Evolutionary conservation across 2,113 vertebrate species (phyloP), one percentile per base, ranked within the genome.

Genomic region (Axis porcinus): DNA sequence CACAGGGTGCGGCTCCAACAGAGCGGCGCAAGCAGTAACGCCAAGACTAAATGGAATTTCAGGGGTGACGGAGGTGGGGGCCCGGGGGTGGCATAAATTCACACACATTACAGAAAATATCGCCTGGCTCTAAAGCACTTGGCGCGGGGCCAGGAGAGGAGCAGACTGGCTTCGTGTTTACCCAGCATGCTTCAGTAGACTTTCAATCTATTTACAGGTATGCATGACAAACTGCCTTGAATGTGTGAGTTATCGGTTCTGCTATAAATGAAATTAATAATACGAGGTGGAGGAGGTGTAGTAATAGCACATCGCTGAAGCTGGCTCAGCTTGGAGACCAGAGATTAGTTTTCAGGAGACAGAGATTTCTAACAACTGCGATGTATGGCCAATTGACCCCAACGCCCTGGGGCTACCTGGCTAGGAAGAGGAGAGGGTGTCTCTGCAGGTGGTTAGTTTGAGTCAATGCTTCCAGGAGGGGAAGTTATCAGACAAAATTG

Each of bases 131-230:
- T 83, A 54, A 89, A 89, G 95, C 47, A 60, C 47, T 23, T 90
- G 98, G 97, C n/a, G 0, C 2, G 2, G 10, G 52, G 47, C 95
- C 97, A 96, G 98, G 91, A 82, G 94, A 25, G 33, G 13, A 11
- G 64, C 87, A 52, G 94, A 60, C 47, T 6, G 5, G 40, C 52
- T 28, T 17, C 15, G 21, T 96, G 95, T 97, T 94, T 97, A 93
- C 96, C 95, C 95, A 88, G 94, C 97, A 94, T 84, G 96, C 97
- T 94, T 76, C 97, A 64, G 97, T 60, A 91, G 50, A 96, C 92
- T 94, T 93, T 58, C 97, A 91, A 91, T 98, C 96, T 97, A n/a
- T 95, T 93, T 97, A 97, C 97, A 97, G 97, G 97, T 89, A 58
- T 94, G 96, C 95, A 60, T 89, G 97, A 97, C 93, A 89, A 91